These are phyloP conservation scores for Ctenopoma kingsleyae DNA, from an alignment of 2,797 vertebrate species.

Conservation along the genomic window DNA sequence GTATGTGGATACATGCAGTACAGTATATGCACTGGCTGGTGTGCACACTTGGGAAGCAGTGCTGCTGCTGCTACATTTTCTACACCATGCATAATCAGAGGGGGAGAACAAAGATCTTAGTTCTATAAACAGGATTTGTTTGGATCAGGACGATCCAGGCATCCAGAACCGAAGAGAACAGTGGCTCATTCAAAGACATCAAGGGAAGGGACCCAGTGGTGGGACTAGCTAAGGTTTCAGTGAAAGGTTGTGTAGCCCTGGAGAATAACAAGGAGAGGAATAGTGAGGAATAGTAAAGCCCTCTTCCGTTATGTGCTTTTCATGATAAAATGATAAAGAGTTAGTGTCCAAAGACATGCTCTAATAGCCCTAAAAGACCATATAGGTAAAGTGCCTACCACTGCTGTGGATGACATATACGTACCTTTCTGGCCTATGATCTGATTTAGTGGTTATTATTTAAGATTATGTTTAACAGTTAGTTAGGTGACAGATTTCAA, in stretches of 20 bases:
- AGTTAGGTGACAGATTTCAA: background rate
- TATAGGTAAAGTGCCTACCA: constrained; percentile 4
- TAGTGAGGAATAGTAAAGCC: constrained; percentile 42
- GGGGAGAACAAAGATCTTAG: constrained; percentile 70
- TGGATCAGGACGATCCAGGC: constrained; percentile 50
- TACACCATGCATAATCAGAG: constrained; percentile 71
- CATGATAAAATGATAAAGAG: constrained; percentile 32
- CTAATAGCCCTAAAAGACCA: constrained; percentile 24
- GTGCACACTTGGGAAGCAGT: constrained; percentile 34
- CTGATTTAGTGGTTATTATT: background rate
- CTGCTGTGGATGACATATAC: constrained; percentile 11
- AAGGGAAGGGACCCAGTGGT: constrained; percentile 38
- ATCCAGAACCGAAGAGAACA: constrained; percentile 72
- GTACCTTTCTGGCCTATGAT: background rate
- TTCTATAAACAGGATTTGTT: constrained; percentile 68
- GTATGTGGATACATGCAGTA: constrained; percentile 8
- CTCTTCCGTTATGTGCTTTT: constrained; percentile 46
- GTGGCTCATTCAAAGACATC: constrained; percentile 66
- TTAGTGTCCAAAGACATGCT: constrained; percentile 36
- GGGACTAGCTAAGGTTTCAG: constrained; percentile 47
- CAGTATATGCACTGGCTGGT: background rate
- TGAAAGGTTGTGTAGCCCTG: constrained; percentile 54
- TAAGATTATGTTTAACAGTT: background rate
- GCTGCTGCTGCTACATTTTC: constrained; percentile 50
- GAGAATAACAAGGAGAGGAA: constrained; percentile 65